A percentile compares a stretch with the other conserved stretches of the same genome.
Evolutionary conservation across 2,113 vertebrate species (phyloP).

Genomic region (Rhabdomys dilectus): DNA sequence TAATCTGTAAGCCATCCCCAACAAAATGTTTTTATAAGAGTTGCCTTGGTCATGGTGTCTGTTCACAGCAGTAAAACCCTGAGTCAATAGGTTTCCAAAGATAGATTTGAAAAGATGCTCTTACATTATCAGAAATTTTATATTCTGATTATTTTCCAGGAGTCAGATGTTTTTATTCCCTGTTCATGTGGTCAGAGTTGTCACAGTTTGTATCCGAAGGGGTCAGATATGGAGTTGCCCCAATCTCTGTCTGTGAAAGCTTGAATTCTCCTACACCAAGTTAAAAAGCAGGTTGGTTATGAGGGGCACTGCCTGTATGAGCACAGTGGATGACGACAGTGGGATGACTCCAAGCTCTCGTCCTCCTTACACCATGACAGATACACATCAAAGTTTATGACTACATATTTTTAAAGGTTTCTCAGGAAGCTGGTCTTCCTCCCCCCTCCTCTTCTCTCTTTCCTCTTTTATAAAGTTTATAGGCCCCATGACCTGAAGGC

Average conservation of each 20-base stretch:
- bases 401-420: too few relatives aligned
- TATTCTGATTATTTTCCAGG: neutral
- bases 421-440: neutral
- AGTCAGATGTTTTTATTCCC: neutral
- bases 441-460: fast-evolving
- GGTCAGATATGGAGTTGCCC: neutral
- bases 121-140: neutral
- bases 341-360: neutral
- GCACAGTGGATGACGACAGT: neutral
- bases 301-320: neutral
- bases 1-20: too few relatives aligned
- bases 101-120: neutral
- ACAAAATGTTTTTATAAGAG: too few relatives aligned
- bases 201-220: neutral
- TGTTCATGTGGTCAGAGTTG: neutral
- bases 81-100: neutral
- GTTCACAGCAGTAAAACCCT: too few relatives aligned
- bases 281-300: neutral
- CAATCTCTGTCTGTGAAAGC: neutral
- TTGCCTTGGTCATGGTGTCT: too few relatives aligned
- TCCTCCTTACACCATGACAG: neutral
- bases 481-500: neutral
- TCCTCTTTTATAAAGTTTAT: neutral
- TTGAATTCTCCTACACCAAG: too few relatives aligned
- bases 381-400: neutral